Evolutionary conservation across 2,888 invertebrate species (phyloP), one percentile per base, ranked within the genome.

Genomic region (Rhagium mordax): DNA sequence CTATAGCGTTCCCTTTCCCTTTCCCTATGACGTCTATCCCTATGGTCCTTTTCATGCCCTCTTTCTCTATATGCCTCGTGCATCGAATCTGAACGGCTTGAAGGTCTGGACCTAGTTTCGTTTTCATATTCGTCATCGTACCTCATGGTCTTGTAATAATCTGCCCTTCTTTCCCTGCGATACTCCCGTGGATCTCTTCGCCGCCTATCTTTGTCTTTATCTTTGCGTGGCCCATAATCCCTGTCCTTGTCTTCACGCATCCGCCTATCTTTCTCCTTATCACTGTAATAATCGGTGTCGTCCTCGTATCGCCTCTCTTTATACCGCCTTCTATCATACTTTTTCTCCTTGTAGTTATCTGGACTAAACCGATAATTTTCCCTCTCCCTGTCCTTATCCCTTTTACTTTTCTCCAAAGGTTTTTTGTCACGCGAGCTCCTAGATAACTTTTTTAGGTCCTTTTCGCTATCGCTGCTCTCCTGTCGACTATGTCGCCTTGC

Each of bases 241-340:
- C 86, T 82, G 48, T 84, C 84, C 57, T 87, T 86, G 41, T 85
- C 84, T 13, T 79, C 69, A 83, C 85, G 70, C n/a, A 20, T 47
- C 61, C 90, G 88, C 78, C 89, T 89, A 49, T 90, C 90, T 74
- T 89, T 88, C 77, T 92, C 92, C 72, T 91, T 89, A 85, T 93
- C 93, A 81, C 93, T 93, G 84, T 91, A 92, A 86, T 92, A 92
- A 85, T 93, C 92, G 2, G 92, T 91, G 81, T 93, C 93, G 71
- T 93, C 93, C 77, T 93, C 93, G 84, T 92, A 92, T 33, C 89
- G 72, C 64, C 81, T 77, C 15, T 86, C 85, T 72, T 82, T 82
- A 66, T 84, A 84, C 53, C 85, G 84, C 29, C 84, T 83, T 65
- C 85, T 75, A 49, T 85, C 83, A n/a, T 82, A 75, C 69, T 80